Evolutionary conservation across 2,888 invertebrate species (phyloP).

Genomic region (Dolomedes plantarius): DNA sequence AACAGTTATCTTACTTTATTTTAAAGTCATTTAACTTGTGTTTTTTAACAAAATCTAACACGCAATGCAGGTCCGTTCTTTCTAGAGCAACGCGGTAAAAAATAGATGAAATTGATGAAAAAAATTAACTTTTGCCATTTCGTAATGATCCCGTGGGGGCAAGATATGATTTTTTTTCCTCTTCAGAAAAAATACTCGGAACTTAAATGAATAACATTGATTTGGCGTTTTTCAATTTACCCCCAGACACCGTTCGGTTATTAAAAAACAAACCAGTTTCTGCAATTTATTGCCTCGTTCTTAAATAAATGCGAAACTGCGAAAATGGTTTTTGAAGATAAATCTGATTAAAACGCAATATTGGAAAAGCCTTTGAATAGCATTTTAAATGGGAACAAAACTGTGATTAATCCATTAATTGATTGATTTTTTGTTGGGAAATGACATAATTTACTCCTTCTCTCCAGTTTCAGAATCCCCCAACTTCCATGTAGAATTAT

Average conservation of each 20-base stretch:
- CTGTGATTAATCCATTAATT: constrained; percentile 59
- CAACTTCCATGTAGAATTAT: no score
- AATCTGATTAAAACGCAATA: constrained; percentile 60
- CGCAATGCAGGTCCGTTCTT: constrained; percentile 44
- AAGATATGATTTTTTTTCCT: constrained; percentile 34
- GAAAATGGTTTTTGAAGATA: constrained; percentile 42
- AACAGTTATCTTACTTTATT: constrained; percentile 72
- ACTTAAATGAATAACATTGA: constrained; percentile 67
- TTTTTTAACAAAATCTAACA: constrained; percentile 4
- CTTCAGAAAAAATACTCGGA: constrained; percentile 1
- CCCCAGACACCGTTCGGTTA: constrained; percentile 42
- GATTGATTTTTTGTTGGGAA: constrained; percentile 40
- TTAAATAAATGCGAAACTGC: constrained; percentile 57
- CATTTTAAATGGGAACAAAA: constrained; percentile 56
- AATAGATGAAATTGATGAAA: constrained; percentile 67
- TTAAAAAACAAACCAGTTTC: constrained; percentile 66
- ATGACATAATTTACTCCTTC: constrained; percentile 57
- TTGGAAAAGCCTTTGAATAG: constrained; percentile 55
- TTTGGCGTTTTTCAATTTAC: constrained; percentile 70
- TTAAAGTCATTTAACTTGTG: constrained; percentile 67
- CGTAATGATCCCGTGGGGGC: constrained; percentile 66
- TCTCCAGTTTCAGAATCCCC: no score
- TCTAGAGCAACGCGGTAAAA: constrained; percentile 15
- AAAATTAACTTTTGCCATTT: constrained; percentile 68
- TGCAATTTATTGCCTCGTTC: constrained; percentile 46